Evolutionary conservation across 2,888 invertebrate species (phyloP).

Genomic region (Sericinus montela): DNA sequence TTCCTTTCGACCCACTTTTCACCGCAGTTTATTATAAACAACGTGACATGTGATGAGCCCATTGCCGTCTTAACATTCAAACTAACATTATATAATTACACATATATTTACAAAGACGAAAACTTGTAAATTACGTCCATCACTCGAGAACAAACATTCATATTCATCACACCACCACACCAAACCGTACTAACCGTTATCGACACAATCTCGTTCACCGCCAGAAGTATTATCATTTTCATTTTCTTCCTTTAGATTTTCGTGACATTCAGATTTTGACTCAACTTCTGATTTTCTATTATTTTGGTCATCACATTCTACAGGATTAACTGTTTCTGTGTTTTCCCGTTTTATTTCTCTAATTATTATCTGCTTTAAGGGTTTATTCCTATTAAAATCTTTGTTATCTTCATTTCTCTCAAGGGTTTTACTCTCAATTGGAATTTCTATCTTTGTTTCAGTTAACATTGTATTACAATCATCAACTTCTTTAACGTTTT

Average conservation of each 20-base stretch:
- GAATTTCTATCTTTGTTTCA: neutral
- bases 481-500: neutral
- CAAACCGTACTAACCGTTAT: neutral
- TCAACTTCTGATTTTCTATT: conserved; percentile 8
- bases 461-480: neutral
- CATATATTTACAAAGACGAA: too few relatives aligned
- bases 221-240: neutral
- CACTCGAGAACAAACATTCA: too few relatives aligned
- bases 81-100: too few relatives aligned
- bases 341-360: conserved; percentile 14
- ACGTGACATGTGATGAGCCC: too few relatives aligned
- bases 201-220: neutral
- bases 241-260: neutral
- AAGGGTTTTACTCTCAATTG: neutral
- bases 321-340: neutral
- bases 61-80: too few relatives aligned
- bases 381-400: neutral
- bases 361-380: conserved; percentile 13
- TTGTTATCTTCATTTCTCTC: neutral
- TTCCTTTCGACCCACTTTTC: too few relatives aligned
- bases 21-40: too few relatives aligned
- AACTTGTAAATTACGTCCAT: too few relatives aligned
- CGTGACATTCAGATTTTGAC: conserved; percentile 17
- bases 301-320: neutral
- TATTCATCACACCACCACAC: too few relatives aligned